phyloP scores from a whole-genome alignment of 2,113 vertebrate species.

The Suricata suricatta region DNA sequence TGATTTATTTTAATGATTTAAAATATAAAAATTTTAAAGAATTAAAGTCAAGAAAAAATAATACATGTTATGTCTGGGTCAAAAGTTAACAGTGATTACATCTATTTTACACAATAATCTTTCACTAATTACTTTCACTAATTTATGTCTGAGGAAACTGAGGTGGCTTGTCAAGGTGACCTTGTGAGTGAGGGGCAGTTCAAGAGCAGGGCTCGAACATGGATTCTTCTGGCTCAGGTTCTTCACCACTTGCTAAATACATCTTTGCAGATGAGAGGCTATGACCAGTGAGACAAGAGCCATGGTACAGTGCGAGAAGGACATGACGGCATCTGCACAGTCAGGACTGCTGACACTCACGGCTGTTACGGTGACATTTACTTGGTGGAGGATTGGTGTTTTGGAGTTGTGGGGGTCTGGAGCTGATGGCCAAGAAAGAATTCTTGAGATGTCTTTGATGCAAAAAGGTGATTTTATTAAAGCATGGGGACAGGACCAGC shows the following conservation, averaged over 20 bases:
- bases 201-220: not conserved
- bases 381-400: constrained; percentile 85
- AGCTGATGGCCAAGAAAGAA: no score
- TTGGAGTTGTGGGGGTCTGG: no score
- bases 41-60: not conserved
- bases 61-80: not conserved
- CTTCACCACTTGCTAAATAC: not conserved
- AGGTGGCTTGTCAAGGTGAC: not conserved
- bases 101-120: not conserved
- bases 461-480: no score
- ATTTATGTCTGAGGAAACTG: not conserved
- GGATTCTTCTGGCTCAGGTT: not conserved
- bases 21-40: constrained; percentile 2
- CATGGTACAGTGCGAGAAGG: not conserved
- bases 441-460: no score
- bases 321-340: not conserved
- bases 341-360: no score
- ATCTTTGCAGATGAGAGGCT: not conserved
- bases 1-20: not conserved
- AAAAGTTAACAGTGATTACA: not conserved
- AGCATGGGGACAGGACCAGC: no score
- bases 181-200: not conserved
- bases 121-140: not conserved
- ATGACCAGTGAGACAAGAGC: not conserved
- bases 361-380: constrained; percentile 62